phyloP scores from a whole-genome alignment of 2,888 invertebrate species.

The Saturnia japonica region DNA sequence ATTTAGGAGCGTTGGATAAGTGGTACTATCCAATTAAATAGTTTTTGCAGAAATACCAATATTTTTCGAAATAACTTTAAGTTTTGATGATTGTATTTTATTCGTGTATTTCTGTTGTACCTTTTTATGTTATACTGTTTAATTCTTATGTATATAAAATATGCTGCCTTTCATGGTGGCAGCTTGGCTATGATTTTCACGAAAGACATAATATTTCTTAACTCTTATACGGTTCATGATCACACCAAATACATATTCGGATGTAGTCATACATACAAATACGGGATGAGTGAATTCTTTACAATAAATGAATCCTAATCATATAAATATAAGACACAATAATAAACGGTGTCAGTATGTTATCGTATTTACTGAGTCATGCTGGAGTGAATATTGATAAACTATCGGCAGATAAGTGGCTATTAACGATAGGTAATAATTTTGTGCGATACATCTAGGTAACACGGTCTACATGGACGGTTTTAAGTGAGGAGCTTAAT shows the following conservation, averaged over 20 bases:
- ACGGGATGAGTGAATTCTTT: not conserved
- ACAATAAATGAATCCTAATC: not conserved
- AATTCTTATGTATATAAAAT: no score
- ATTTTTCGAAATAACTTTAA: not conserved
- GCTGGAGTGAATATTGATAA: slow-evolving; percentile 14
- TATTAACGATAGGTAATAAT: slow-evolving; percentile 19
- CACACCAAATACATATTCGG: not conserved
- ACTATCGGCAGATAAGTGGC: slow-evolving; percentile 18
- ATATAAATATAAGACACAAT: not conserved
- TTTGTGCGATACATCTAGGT: slow-evolving; percentile 15
- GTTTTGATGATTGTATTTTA: not conserved
- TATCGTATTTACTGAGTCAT: slow-evolving; percentile 3
- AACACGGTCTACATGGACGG: slow-evolving; percentile 15
- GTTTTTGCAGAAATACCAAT: not conserved
- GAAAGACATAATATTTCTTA: not conserved
- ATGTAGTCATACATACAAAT: not conserved
- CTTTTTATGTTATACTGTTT: no score
- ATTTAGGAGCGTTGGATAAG: no score
- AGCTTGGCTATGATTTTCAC: not conserved
- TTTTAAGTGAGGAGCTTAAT: not conserved
- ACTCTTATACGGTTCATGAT: not conserved
- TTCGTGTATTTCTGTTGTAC: not conserved
- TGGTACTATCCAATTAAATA: no score
- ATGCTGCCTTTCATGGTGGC: not conserved
- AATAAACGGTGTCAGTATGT: slow-evolving; percentile 9